A percentile compares a stretch with the other conserved stretches of the same genome.
phyloP scores from a whole-genome alignment of 2,113 vertebrate genomes.

The Regulus satrapa region DNA sequence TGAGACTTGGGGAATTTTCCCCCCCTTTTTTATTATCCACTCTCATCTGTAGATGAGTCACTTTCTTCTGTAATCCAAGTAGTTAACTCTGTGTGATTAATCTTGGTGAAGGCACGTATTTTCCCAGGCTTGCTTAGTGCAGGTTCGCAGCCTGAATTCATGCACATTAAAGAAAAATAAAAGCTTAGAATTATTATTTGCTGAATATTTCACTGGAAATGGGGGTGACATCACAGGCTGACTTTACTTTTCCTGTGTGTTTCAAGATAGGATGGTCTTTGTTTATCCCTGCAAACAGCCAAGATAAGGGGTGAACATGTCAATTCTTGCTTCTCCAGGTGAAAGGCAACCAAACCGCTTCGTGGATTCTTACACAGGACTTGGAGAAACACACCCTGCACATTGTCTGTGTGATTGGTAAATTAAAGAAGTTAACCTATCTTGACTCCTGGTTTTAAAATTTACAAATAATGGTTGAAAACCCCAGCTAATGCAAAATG shows the following conservation, averaged over 20 bases:
- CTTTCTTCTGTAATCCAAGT: background rate
- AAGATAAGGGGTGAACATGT: background rate
- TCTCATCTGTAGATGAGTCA: constrained; percentile 6
- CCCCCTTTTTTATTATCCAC: background rate
- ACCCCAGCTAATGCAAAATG: background rate
- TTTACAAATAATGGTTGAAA: background rate
- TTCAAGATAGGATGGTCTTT: background rate
- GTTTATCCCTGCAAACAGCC: background rate
- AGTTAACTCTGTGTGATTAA: background rate
- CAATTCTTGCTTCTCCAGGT: background rate
- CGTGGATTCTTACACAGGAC: background rate
- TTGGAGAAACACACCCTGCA: background rate
- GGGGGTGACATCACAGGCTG: background rate
- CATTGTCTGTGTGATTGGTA: background rate
- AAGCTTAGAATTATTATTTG: background rate
- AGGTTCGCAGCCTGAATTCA: background rate
- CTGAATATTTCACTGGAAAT: background rate
- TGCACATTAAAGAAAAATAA: background rate
- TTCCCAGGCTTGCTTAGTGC: background rate
- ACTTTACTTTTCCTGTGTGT: background rate
- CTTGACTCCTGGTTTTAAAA: background rate
- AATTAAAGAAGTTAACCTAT: background rate
- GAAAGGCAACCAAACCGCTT: background rate
- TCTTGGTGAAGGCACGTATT: background rate
- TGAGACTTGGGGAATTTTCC: background rate